These are phyloP conservation scores for Etheostoma nigrum DNA, from an alignment of 2,797 vertebrate species.

Conservation along the genomic window DNA sequence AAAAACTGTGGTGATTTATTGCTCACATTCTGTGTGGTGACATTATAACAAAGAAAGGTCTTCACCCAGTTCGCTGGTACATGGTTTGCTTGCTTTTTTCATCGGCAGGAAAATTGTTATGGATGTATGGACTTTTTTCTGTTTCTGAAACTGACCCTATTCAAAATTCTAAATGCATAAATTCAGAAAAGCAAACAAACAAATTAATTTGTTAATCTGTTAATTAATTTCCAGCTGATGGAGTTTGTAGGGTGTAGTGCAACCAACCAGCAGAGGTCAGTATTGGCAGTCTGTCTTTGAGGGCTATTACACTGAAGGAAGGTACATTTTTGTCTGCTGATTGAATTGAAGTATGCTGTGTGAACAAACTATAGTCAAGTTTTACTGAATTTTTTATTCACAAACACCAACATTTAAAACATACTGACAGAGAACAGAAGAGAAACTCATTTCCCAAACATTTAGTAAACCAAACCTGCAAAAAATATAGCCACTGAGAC, in stretches of 20 bases:
- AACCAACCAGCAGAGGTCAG: constrained; percentile 64
- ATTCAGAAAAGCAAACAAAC: neutral
- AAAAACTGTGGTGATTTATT: neutral
- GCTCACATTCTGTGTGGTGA: neutral
- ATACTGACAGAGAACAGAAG: neutral
- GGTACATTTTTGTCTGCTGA: neutral
- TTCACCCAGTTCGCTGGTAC: neutral
- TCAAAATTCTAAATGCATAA: too few species aligned
- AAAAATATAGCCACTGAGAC: neutral
- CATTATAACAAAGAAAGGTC: neutral
- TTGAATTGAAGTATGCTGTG: too few species aligned
- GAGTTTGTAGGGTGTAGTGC: neutral
- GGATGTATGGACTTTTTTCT: neutral
- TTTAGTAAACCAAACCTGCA: neutral
- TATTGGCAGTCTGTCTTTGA: neutral
- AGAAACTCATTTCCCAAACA: neutral
- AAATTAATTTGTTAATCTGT: neutral
- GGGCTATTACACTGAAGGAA: neutral
- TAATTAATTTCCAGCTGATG: neutral
- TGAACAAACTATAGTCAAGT: neutral
- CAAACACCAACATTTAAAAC: neutral
- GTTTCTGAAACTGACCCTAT: neutral
- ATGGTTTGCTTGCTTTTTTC: neutral
- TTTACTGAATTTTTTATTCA: neutral
- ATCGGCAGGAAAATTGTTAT: neutral